A percentile compares a stretch with the other conserved stretches of the same genome.
Evolutionary conservation across 2,888 invertebrate species (phyloP).

Genomic region (Orthosia gothica): DNA sequence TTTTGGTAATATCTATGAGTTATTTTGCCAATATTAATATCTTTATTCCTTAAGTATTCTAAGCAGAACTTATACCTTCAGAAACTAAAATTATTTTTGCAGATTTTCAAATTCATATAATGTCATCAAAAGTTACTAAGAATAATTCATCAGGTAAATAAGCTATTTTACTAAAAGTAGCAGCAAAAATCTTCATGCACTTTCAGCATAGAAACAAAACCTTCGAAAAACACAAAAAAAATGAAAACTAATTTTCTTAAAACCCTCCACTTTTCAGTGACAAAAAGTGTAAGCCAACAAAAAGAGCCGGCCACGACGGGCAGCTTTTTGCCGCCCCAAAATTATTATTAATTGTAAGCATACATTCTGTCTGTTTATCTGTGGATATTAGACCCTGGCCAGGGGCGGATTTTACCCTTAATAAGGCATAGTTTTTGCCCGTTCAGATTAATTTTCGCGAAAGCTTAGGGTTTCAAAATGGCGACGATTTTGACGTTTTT

Average conservation of each 20-base stretch:
- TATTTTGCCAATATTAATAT: no score
- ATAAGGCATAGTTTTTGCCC: constrained; percentile 88
- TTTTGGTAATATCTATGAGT: no score
- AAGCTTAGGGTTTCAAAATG: constrained; percentile 74
- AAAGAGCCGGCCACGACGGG: constrained; percentile 70
- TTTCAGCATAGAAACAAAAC: constrained; percentile 31
- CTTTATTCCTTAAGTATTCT: no score
- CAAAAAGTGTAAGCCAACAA: constrained; percentile 73
- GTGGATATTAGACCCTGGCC: constrained; percentile 79
- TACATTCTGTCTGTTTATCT: constrained; percentile 88
- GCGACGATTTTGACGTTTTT: constrained; percentile 70
- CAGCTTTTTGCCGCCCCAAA: constrained; percentile 84
- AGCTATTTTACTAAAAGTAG: background rate
- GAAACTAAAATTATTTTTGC: background rate
- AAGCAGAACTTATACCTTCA: background rate
- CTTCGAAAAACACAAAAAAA: constrained; percentile 38
- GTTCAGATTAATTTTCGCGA: constrained; percentile 79
- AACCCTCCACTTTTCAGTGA: constrained; percentile 66
- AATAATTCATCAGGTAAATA: background rate
- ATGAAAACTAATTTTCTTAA: constrained; percentile 83
- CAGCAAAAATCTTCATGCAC: background rate
- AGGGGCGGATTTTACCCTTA: constrained; percentile 81
- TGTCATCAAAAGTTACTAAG: background rate
- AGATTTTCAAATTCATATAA: background rate
- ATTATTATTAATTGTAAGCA: constrained; percentile 89